These are phyloP conservation scores for Microctenopoma steveboyesi DNA, from an alignment of 2,797 vertebrate genomes.

Conservation along the genomic window DNA sequence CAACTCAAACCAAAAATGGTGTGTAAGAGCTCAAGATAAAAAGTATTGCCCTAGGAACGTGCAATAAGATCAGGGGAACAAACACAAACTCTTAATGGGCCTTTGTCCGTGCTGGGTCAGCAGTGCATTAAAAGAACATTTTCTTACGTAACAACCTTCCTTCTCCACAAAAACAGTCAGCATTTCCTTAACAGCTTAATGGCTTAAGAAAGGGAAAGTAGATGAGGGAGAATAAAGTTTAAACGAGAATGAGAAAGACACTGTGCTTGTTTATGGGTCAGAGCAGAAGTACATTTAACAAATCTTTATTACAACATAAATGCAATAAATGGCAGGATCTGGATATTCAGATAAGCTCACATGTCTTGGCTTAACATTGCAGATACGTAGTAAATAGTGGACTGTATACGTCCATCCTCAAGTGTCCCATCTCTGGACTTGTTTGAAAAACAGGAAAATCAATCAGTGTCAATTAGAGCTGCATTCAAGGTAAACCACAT, in stretches of 20 bases:
- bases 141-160: constrained; percentile 62
- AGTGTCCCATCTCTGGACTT: constrained; percentile 61
- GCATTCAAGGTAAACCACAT: constrained; percentile 80
- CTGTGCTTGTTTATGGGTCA: constrained; percentile 36
- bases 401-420: constrained; percentile 50
- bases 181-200: constrained; percentile 49
- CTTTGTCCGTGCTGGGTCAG: constrained; percentile 63
- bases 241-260: constrained; percentile 18
- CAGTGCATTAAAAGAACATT: constrained; percentile 66
- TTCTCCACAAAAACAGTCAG: constrained; percentile 47
- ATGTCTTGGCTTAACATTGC: constrained; percentile 18
- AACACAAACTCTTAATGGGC: constrained; percentile 50
- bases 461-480: constrained; percentile 86
- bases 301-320: neutral
- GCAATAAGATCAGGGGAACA: constrained; percentile 25
- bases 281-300: constrained; percentile 15
- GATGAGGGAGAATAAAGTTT: constrained; percentile 27
- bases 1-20: constrained; percentile 7
- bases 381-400: constrained; percentile 47
- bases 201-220: constrained; percentile 38
- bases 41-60: constrained; percentile 20
- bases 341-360: constrained; percentile 6
- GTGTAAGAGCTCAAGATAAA: constrained; percentile 3
- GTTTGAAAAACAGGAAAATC: constrained; percentile 81
- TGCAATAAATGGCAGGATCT: constrained; percentile 1